Evolutionary conservation across 2,797 vertebrate species (phyloP).

Genomic region (Artibeus jamaicensis): DNA sequence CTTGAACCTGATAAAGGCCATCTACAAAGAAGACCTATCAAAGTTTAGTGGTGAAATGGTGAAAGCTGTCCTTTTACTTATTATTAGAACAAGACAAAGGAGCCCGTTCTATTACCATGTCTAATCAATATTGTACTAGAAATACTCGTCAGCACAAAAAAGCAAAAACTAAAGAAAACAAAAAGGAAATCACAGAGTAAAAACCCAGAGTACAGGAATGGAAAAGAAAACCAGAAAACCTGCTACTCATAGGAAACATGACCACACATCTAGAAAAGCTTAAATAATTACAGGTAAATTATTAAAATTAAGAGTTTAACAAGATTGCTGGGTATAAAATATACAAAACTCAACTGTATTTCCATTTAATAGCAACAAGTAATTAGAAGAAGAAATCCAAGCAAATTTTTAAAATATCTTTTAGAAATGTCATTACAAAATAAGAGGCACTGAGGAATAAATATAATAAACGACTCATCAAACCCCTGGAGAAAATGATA

Average conservation of each 20-base stretch:
- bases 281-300: background rate
- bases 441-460: background rate
- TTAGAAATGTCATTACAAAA: background rate
- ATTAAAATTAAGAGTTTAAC: background rate
- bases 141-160: no score
- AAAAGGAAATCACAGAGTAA: background rate
- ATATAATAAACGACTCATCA: background rate
- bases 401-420: background rate
- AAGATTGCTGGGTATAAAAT: background rate
- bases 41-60: background rate
- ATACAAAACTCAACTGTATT: background rate
- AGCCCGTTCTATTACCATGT: rapidly evolving
- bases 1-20: background rate
- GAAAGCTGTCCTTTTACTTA: background rate
- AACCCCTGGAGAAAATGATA: background rate
- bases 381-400: background rate
- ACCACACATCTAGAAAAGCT: background rate
- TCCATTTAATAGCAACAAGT: background rate
- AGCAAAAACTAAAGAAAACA: background rate
- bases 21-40: background rate
- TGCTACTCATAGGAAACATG: rapidly evolving
- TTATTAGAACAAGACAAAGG: background rate
- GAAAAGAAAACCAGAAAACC: no score
- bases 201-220: background rate
- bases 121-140: background rate